Evolutionary conservation across 2,888 invertebrate species (phyloP), one percentile per base, ranked within the genome.

Genomic region (Orthonychiurus folsomi): DNA sequence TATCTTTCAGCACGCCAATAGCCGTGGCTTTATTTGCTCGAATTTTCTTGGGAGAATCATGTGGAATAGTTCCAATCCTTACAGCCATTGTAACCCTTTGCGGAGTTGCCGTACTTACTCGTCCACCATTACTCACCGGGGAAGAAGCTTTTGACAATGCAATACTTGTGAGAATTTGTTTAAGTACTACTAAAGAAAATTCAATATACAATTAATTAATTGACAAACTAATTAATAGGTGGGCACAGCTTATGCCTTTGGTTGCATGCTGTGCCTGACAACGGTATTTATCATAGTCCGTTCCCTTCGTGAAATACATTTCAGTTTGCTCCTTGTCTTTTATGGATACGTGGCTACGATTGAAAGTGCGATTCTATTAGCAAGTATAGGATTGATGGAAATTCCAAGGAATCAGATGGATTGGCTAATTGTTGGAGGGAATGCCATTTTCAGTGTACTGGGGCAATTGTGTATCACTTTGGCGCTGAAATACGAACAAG

Each of bases 91-190:
- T 67, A 1, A 63, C 68, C 1, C 50, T 72, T 3, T 12, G 64
- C 5, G 72, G 70, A 23, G 66, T 70, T 1, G 66, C 59, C 3
- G 52, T 67, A 5, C 67, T 72, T 27, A 50, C 67, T 9, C 47
- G 64, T 60, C 72, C 72, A 9, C 69, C 69, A 1, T 12, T 15
- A 9, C 27, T 72, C 0, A 69, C 69, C 21, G 70, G 69, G 23
- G 61, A 59, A 23, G 64, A 63, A 2, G 48, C 26, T 5, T 70
- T 66, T 28, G 66, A 72, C 37, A n/a, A n/a, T n/a, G n/a, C n/a
- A n/a, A n/a, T n/a, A n/a, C n/a, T n/a, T n/a, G 26, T 15, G 50
- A 23, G 26, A 50, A 24, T 59, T 50, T 50, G 3, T 59, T 59
- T 9, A n/a, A n/a, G 37, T 28, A 28, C 5, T 12, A 21, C 27